Conservation (phyloP, 1,140 invertebrate genomes). For the Hyles euphorbiae region DNA sequence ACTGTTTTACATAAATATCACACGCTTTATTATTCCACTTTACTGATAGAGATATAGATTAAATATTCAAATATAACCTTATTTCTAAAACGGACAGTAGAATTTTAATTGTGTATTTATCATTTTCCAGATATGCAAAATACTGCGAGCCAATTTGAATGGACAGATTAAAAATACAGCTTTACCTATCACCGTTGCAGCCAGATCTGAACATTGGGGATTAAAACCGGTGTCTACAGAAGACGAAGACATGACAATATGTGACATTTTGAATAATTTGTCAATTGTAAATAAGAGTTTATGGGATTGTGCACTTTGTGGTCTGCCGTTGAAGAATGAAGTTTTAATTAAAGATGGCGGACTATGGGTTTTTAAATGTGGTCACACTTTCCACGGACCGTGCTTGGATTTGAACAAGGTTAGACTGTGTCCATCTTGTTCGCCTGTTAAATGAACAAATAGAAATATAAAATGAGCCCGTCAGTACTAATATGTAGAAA, state of each 20-base stretch:
- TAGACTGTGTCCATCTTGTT: slow-evolving; percentile 67
- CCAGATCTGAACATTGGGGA: slow-evolving; percentile 64
- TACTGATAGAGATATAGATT: too few relatives aligned
- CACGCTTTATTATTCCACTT: too few relatives aligned
- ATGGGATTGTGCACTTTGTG: slow-evolving; percentile 59
- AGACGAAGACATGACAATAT: slow-evolving; percentile 26
- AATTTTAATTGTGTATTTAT: slow-evolving; percentile 3
- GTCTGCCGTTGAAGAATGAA: slow-evolving; percentile 64
- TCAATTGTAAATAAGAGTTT: slow-evolving; percentile 33
- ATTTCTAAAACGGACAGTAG: too few relatives aligned
- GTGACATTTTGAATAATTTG: slow-evolving; percentile 43
- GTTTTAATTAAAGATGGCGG: slow-evolving; percentile 69
- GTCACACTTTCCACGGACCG: slow-evolving; percentile 66
- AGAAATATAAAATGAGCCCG: too few relatives aligned
- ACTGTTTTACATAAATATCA: too few relatives aligned
- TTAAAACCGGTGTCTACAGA: slow-evolving; percentile 23
- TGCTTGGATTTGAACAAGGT: slow-evolving; percentile 69
- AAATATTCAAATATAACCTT: too few relatives aligned
- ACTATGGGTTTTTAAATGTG: slow-evolving; percentile 71
- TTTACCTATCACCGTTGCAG: slow-evolving; percentile 56
- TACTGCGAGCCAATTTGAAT: slow-evolving; percentile 40
- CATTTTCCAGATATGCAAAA: slow-evolving; percentile 53
- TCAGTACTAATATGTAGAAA: too few relatives aligned
- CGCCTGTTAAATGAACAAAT: slow-evolving; percentile 17
- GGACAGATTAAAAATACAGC: slow-evolving; percentile 59